These are phyloP conservation scores for Pardalotus punctatus DNA, from an alignment of 2,113 vertebrate species.

Conservation along the genomic window DNA sequence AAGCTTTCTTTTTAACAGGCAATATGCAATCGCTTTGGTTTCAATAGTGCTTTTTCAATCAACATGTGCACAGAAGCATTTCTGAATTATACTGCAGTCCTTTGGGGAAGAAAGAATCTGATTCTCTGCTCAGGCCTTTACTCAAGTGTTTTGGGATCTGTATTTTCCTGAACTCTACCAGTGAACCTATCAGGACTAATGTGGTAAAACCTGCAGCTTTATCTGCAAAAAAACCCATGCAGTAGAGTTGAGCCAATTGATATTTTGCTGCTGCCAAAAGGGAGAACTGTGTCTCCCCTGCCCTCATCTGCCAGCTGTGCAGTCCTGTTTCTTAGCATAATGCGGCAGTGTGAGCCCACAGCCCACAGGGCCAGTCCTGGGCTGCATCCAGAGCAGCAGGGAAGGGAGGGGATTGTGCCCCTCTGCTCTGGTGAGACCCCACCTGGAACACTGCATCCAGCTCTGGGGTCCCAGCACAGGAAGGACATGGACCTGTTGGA, in stretches of 20 bases:
- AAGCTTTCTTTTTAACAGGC: not conserved
- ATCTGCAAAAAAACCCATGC: not conserved
- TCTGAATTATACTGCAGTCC: not conserved
- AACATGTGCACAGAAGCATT: not conserved
- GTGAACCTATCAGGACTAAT: not conserved
- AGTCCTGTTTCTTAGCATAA: not conserved
- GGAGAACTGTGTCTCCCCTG: not conserved
- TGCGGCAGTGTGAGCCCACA: not conserved
- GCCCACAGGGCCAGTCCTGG: not conserved
- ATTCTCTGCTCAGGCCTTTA: not conserved
- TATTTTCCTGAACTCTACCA: not conserved
- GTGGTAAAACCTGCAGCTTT: not conserved
- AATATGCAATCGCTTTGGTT: not conserved
- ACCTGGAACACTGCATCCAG: not conserved
- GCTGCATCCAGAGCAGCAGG: not conserved
- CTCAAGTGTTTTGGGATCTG: not conserved
- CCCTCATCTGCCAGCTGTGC: not conserved
- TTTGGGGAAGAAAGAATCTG: not conserved
- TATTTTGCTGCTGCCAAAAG: not conserved
- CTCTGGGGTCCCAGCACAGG: not conserved
- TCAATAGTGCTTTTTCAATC: not conserved
- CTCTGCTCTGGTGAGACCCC: not conserved
- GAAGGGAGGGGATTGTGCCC: not conserved
- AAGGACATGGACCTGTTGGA: accelerated
- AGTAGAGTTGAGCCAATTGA: not conserved